A percentile compares a stretch with the other conserved stretches of the same genome.
phyloP scores from a whole-genome alignment of 2,113 vertebrate genomes.

The Barnardius zonarius region DNA sequence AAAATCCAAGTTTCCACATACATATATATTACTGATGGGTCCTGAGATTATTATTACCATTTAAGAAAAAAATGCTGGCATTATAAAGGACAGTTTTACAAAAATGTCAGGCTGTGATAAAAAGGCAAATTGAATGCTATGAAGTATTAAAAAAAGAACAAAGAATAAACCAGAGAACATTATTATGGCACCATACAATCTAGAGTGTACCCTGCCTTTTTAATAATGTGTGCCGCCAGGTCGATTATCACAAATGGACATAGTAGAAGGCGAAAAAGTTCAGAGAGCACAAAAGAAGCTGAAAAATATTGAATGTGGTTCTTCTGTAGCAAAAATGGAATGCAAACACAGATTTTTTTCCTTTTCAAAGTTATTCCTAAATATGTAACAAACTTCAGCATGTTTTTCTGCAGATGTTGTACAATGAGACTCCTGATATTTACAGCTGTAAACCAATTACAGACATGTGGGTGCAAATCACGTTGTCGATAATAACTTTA shows the following conservation, averaged over 20 bases:
- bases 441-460: slow-evolving; percentile 23
- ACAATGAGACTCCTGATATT: slow-evolving; percentile 18
- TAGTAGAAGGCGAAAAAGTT: neutral
- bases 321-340: neutral
- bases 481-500: slow-evolving; percentile 3
- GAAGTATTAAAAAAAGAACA: slow-evolving; percentile 30
- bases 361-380: neutral
- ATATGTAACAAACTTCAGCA: neutral
- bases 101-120: neutral
- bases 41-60: neutral
- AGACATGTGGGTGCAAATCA: slow-evolving; percentile 8
- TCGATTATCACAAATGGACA: neutral
- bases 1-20: neutral
- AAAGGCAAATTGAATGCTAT: neutral
- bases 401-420: slow-evolving; percentile 10
- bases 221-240: neutral
- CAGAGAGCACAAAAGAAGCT: neutral
- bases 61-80: slow-evolving; percentile 5
- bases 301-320: neutral
- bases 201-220: slow-evolving; percentile 16
- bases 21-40: neutral
- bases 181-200: slow-evolving; percentile 22
- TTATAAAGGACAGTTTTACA: neutral
- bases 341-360: neutral
- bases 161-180: slow-evolving; percentile 29